Percentiles rank a stretch among this genome's conserved stretches.
Conservation (phyloP, 2,113 vertebrate genomes). For the Serilophus lunatus region DNA sequence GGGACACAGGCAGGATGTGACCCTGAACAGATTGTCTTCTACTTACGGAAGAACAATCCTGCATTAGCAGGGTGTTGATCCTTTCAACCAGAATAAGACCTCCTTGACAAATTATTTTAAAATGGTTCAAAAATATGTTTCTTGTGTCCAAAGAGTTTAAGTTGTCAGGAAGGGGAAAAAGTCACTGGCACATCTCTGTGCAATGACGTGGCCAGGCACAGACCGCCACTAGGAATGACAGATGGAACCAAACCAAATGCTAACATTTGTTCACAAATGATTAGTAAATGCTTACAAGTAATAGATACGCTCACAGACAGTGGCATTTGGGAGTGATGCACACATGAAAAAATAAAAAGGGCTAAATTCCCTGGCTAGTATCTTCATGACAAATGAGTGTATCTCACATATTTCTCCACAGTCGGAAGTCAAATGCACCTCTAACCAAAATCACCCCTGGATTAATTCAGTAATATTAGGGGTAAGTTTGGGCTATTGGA, state of each 20-base stretch:
- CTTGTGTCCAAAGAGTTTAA: not conserved
- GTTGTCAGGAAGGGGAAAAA: not conserved
- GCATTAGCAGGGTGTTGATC: not conserved
- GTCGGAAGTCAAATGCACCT: not conserved
- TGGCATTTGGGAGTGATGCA: slow-evolving; percentile 42
- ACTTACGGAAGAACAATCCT: not conserved
- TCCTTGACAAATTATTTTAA: not conserved
- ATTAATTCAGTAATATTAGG: not conserved
- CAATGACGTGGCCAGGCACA: slow-evolving; percentile 33
- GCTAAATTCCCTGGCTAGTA: not conserved
- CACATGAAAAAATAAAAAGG: not conserved
- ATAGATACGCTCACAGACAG: not conserved
- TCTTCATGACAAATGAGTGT: not conserved
- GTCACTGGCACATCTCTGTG: not conserved
- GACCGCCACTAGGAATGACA: not conserved
- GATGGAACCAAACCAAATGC: slow-evolving; percentile 48
- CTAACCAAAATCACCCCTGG: not conserved
- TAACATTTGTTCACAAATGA: slow-evolving; percentile 48
- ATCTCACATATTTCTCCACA: not conserved
- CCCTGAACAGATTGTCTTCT: not conserved
- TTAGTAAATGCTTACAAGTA: slow-evolving; percentile 50
- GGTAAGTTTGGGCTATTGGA: not conserved
- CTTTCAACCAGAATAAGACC: not conserved
- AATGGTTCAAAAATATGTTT: not conserved
- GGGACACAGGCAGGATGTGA: not conserved